A percentile compares a stretch with the other conserved stretches of the same genome.
Evolutionary conservation across 2,113 vertebrate genomes (phyloP).

Genomic region (Phoxinus phoxinus): DNA sequence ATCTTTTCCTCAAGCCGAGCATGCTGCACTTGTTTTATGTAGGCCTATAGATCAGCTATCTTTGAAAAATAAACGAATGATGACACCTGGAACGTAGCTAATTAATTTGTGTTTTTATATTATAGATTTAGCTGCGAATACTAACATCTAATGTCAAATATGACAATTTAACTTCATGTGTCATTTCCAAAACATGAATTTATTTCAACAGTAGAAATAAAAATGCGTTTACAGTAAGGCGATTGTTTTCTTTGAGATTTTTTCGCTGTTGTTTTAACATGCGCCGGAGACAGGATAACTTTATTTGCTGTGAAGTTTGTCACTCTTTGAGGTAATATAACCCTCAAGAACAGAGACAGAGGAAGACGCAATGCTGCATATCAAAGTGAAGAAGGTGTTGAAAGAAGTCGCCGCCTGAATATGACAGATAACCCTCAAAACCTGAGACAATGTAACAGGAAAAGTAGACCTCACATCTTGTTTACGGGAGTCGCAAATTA

Average conservation of each 20-base stretch:
- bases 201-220: background rate
- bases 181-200: background rate
- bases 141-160: background rate
- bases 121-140: background rate
- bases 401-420: slow-evolving; percentile 82
- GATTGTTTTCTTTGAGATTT: background rate
- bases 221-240: background rate
- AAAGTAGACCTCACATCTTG: slow-evolving; percentile 77
- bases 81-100: background rate
- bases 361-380: slow-evolving; percentile 86
- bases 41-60: slow-evolving; percentile 74
- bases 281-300: slow-evolving; percentile 75
- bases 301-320: slow-evolving; percentile 87
- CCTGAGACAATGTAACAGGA: slow-evolving; percentile 80
- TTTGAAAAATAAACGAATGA: slow-evolving; percentile 57
- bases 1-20: slow-evolving; percentile 76
- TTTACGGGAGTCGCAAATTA: slow-evolving; percentile 81
- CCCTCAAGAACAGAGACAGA: slow-evolving; percentile 77
- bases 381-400: slow-evolving; percentile 89
- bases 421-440: slow-evolving; percentile 84
- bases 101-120: background rate
- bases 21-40: slow-evolving; percentile 79
- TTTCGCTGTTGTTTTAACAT: slow-evolving; percentile 12
- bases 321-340: slow-evolving; percentile 88
- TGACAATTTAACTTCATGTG: background rate